A percentile compares a stretch with the other conserved stretches of the same genome.
These are phyloP conservation scores for Matsumyia berberina DNA, from an alignment of 2,888 invertebrate species.

Conservation along the genomic window DNA sequence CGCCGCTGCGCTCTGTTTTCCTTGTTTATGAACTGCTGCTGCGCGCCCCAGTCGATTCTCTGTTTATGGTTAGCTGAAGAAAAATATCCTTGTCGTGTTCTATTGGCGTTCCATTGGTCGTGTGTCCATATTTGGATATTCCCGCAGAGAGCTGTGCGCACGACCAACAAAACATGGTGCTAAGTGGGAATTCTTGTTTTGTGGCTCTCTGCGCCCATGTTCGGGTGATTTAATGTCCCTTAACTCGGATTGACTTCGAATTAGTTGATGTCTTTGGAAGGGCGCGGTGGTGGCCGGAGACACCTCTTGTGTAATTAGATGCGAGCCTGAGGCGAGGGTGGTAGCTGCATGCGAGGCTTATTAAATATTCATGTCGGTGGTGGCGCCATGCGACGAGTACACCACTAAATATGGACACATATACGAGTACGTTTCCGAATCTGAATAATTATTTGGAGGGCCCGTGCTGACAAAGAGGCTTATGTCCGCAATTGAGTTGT, in stretches of 20 bases:
- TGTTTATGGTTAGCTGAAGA: slow-evolving; percentile 67
- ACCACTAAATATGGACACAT: slow-evolving; percentile 54
- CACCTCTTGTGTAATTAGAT: slow-evolving; percentile 57
- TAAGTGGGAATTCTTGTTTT: slow-evolving; percentile 73
- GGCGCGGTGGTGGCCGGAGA: slow-evolving; percentile 3
- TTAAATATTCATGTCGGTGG: slow-evolving; percentile 67
- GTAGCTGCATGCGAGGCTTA: slow-evolving; percentile 24
- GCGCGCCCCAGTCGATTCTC: slow-evolving; percentile 39
- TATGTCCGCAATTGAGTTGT: slow-evolving; percentile 38
- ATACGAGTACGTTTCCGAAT: slow-evolving; percentile 31
- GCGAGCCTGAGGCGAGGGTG: slow-evolving; percentile 43
- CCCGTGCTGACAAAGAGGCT: not conserved
- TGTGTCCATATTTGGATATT: slow-evolving; percentile 71
- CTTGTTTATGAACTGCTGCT: slow-evolving; percentile 65
- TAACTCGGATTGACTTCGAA: slow-evolving; percentile 72
- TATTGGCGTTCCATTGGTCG: slow-evolving; percentile 56
- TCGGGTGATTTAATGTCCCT: slow-evolving; percentile 72
- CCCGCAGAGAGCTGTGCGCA: slow-evolving; percentile 47
- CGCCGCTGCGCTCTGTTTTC: slow-evolving; percentile 1
- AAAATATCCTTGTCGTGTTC: slow-evolving; percentile 75
- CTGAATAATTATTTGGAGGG: slow-evolving; percentile 51
- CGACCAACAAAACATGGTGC: slow-evolving; percentile 47
- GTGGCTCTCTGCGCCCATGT: slow-evolving; percentile 36
- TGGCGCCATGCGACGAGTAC: slow-evolving; percentile 23
- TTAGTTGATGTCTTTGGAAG: slow-evolving; percentile 63